A percentile compares a stretch with the other conserved stretches of the same genome.
phyloP scores from a whole-genome alignment of 2,797 vertebrate species.

The Cyclopterus lumpus region DNA sequence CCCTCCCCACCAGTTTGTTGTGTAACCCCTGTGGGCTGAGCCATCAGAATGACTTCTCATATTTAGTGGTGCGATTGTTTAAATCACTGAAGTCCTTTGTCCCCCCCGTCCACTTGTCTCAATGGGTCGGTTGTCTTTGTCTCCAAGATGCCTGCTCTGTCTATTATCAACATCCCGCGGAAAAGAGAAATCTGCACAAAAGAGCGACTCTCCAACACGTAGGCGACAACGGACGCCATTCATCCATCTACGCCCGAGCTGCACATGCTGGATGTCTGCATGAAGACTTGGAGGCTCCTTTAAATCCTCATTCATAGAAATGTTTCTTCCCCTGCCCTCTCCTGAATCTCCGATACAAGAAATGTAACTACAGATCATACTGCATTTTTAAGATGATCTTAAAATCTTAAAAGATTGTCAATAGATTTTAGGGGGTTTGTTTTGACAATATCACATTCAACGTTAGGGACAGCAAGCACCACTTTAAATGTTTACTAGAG shows the following conservation, averaged over 20 bases:
- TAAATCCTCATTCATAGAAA: background rate
- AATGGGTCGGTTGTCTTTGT: slow-evolving; percentile 57
- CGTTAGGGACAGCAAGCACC: no score
- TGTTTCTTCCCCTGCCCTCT: background rate
- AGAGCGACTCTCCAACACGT: slow-evolving; percentile 30
- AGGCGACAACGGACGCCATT: slow-evolving; percentile 43
- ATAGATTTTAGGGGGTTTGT: background rate
- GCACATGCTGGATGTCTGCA: slow-evolving; percentile 20
- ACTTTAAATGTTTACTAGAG: no score
- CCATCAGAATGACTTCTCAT: slow-evolving; percentile 55
- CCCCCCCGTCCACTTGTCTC: slow-evolving; percentile 27
- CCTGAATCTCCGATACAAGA: background rate
- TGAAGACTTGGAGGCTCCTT: slow-evolving; percentile 1
- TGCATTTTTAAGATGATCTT: background rate
- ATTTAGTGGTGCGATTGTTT: slow-evolving; percentile 44
- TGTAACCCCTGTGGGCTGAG: slow-evolving; percentile 31
- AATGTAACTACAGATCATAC: background rate
- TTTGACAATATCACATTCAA: no score
- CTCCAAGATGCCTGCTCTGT: slow-evolving; percentile 37
- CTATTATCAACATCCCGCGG: slow-evolving; percentile 59
- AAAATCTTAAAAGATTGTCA: background rate
- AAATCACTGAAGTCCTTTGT: slow-evolving; percentile 55
- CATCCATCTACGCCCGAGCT: slow-evolving; percentile 4
- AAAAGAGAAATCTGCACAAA: slow-evolving; percentile 41
- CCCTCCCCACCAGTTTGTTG: slow-evolving; percentile 20